Evolutionary conservation across 2,888 invertebrate genomes (phyloP), one percentile per base, ranked within the genome.

Genomic region (Eucriotettix oculatus): DNA sequence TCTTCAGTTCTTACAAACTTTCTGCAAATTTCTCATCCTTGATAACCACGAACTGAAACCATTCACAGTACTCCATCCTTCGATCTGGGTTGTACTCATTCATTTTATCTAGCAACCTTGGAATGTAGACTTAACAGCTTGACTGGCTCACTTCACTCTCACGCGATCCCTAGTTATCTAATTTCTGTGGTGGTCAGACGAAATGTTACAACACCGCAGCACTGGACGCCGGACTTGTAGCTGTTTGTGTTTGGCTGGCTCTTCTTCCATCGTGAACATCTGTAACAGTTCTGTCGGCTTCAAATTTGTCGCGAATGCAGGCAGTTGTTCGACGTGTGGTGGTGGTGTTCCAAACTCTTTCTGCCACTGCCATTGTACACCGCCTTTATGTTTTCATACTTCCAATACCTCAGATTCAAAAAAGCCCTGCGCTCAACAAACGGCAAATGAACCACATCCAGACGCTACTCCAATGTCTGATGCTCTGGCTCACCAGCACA

Each of bases 1-100:
- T 68, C 65, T 59, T 67, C 65, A 40, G 61, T 62, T 66, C 66
- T 66, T 44, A 68, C n/a, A 56, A 16, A n/a, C 41, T 56, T 16
- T 42, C 56, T 29, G 40, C 40, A 56, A 56, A 56, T n/a, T 41
- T 14, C 56, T 56, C 56, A 10, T 56, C 41, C 29, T 56, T 42
- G 42, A n/a, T 29, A 40, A 56, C 1, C 41, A 56, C 48, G 62
- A 55, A 17, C 43, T 56, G 56, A 61, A 59, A 64, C 64, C 63
- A 64, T 58, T 67, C 65, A 60, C 64, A 65, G 63, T 64, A 66
- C 60, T 66, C 58, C 55, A 65, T 52, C 60, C 65, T 10, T 56
- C 14, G 41, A 41, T 56, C 14, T 16, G 41, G 56, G 56, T 41
- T 42, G 1, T 56, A 29, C 42, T 56, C 56, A 7, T 1, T 41